phyloP scores from a whole-genome alignment of 2,888 invertebrate species.

The Stenoptilia bipunctidactyla region DNA sequence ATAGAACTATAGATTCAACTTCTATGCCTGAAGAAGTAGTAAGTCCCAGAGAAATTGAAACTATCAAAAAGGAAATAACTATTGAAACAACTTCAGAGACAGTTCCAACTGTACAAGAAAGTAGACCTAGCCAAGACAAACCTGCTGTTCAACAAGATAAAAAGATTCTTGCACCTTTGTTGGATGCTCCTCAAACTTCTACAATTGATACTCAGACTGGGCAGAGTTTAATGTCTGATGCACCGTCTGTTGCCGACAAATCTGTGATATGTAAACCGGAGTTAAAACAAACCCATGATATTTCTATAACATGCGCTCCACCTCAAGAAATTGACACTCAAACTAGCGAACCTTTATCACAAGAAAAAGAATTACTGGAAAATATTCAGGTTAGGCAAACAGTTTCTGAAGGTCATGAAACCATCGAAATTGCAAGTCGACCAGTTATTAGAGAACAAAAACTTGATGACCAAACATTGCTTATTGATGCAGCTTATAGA shows the following conservation, averaged over 20 bases:
- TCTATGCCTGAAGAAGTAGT: conserved; percentile 80
- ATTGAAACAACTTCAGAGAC: conserved; percentile 15
- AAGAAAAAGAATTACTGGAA: conserved; percentile 66
- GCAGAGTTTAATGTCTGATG: conserved; percentile 64
- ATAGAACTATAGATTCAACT: conserved; percentile 76
- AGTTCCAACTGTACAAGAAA: conserved; percentile 25
- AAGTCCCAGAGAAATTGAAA: conserved; percentile 31
- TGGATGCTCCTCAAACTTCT: conserved; percentile 14
- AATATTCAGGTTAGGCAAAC: conserved; percentile 77
- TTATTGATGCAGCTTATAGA: conserved; percentile 81
- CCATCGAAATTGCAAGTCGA: conserved; percentile 78
- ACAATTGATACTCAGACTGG: conserved; percentile 78
- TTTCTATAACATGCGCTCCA: conserved; percentile 62
- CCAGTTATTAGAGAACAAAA: conserved; percentile 61
- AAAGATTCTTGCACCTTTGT: conserved; percentile 13
- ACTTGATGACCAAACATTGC: conserved; percentile 72
- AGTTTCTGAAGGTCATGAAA: conserved; percentile 75
- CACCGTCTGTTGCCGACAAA: conserved; percentile 48
- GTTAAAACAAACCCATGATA: conserved; percentile 49
- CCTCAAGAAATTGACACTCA: conserved; percentile 74
- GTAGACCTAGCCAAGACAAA: conserved; percentile 23
- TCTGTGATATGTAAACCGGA: conserved; percentile 52
- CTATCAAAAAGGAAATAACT: conserved; percentile 13
- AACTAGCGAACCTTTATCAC: conserved; percentile 63
- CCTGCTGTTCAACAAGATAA: no score